A percentile compares a stretch with the other conserved stretches of the same genome.
Conservation (phyloP, 2,113 vertebrate species). For the Aldabrachelys gigantea region DNA sequence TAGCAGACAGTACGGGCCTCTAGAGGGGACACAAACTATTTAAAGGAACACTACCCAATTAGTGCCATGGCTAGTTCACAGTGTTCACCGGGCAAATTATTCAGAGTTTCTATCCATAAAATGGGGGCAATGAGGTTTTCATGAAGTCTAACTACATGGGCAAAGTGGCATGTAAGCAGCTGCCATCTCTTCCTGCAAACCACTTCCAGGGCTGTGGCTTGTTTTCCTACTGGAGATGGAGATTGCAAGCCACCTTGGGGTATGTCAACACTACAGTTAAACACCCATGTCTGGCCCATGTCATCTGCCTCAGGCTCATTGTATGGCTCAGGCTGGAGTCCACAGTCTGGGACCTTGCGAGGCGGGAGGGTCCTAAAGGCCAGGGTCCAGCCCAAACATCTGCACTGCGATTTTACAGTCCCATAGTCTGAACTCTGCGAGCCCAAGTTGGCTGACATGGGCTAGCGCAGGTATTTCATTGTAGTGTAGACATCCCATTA, state of each 20-base stretch:
- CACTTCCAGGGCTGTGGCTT: background rate
- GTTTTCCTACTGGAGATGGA: background rate
- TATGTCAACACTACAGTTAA: background rate
- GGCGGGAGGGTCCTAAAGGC: background rate
- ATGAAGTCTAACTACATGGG: background rate
- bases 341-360: background rate
- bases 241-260: too few relatives aligned
- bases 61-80: background rate
- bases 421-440: background rate
- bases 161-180: background rate
- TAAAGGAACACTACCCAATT: background rate
- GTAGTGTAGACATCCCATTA: background rate
- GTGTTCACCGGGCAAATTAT: background rate
- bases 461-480: too few relatives aligned
- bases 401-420: background rate
- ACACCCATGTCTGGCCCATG: background rate
- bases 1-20: background rate
- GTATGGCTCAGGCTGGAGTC: background rate
- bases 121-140: background rate
- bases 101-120: background rate
- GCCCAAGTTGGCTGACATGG: too few relatives aligned
- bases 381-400: background rate
- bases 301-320: background rate
- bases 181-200: background rate
- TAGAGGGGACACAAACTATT: background rate